Base-by-base conservation (phyloP, 2,797 vertebrate genomes). In the Helostoma temminkii region DNA sequence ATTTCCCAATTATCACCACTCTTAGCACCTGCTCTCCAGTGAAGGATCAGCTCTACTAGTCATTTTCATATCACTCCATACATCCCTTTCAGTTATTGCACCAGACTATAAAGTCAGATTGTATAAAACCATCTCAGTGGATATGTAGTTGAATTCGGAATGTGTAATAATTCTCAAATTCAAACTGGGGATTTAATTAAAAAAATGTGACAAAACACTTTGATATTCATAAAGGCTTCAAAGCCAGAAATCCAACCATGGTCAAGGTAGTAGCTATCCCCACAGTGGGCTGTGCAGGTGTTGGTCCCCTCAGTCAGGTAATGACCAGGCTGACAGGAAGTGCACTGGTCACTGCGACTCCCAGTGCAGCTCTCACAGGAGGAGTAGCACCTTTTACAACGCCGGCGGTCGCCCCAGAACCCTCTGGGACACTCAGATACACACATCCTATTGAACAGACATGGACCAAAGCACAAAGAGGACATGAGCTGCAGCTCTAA, bases 331-430 rank as follows among this genome's bases (percentile, higher is more conserved):
- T 93, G 96, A 86, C 98, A 99, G 82, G 95, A 93, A 30, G 93
- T 93, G 85, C 98, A 99, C 83, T 99, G 97, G 89, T 98, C 94
- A 53, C 91, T 94, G 12, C 97, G 97, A 85, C 96, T 94, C 57
- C 98, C 98, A 3, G 95, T 91, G 92, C 98, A 99, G 54, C 91
- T 95, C 86, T 95, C 93, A 59, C 97, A 99, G 74, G 94, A 94
- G 18, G 95, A 92, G 36, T 88, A 96, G 76, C 97, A 98, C 81
- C 95, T 96, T 87, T 97, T 96, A 81, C 97, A 99, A 11, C 96
- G 89, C 21, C 89, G 88, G 2, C 85, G 92, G 82, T 94, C 93
- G 0, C 91, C 90, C 93, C 93, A 94, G 70, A 90, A 94, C 8
- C 93, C 92, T 9, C 16, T 45, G 15, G 91, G 92, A 81, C 93